Evolutionary conservation across 1,140 invertebrate genomes (phyloP).

Genomic region (Drosophila subobscura): DNA sequence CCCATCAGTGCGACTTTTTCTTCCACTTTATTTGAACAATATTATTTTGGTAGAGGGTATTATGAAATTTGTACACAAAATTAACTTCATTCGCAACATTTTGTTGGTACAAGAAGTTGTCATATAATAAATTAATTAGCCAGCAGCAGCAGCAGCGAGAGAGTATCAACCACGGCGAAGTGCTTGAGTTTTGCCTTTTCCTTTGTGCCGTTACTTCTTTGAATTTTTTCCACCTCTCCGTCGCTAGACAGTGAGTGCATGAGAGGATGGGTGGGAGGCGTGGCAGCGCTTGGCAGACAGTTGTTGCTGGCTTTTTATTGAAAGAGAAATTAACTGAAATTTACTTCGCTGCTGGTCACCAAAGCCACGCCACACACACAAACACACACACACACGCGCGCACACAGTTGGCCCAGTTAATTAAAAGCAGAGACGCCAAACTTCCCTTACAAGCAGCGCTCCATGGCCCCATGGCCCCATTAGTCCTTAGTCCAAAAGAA

Average conservation of each 20-base stretch:
- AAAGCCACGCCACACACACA: conserved; percentile 43
- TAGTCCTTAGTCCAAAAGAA: background rate
- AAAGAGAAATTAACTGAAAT: conserved; percentile 79
- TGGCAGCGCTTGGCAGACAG: conserved; percentile 2
- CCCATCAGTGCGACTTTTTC: conserved; percentile 1
- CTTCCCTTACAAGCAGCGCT: background rate
- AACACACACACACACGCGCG: conserved; percentile 53
- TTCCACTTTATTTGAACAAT: conserved; percentile 16
- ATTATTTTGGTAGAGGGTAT: conserved; percentile 2
- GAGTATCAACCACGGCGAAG: too few species aligned
- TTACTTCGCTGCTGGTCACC: conserved; percentile 58
- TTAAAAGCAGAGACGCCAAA: conserved; percentile 52
- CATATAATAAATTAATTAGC: too few species aligned
- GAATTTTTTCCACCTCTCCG: too few species aligned
- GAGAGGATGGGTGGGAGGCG: conserved; percentile 1
- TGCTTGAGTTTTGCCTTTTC: too few species aligned
- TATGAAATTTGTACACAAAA: too few species aligned
- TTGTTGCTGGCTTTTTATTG: conserved; percentile 53
- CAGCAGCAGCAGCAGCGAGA: too few species aligned
- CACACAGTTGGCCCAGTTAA: conserved; percentile 76
- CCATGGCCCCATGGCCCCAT: background rate
- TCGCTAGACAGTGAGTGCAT: background rate
- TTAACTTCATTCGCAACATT: too few species aligned
- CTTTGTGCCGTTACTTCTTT: too few species aligned
- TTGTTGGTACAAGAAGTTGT: too few species aligned